These are phyloP conservation scores for Leiothrix lutea DNA, from an alignment of 2,113 vertebrate species.

Conservation along the genomic window DNA sequence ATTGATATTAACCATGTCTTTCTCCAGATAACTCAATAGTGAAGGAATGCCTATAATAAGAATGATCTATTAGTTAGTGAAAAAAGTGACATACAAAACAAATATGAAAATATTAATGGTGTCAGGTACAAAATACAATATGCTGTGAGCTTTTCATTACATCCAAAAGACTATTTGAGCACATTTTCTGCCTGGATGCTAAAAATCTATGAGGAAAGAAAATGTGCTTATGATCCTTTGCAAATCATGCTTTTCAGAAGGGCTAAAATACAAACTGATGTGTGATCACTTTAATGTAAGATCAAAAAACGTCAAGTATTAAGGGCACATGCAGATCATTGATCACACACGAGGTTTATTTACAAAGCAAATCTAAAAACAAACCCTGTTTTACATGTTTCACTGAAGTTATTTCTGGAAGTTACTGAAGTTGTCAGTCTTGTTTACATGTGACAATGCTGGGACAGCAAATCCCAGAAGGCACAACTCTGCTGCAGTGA, in stretches of 20 bases:
- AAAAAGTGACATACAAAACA: not conserved
- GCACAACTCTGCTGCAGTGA: not conserved
- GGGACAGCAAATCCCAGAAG: not conserved
- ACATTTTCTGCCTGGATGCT: slow-evolving; percentile 15
- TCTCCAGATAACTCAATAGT: not conserved
- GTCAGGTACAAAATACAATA: not conserved
- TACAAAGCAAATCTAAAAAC: not conserved
- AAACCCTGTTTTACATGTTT: not conserved
- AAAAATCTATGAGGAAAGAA: slow-evolving; percentile 39
- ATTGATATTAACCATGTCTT: not conserved
- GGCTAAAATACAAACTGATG: not conserved
- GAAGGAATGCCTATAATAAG: not conserved
- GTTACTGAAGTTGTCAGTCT: not conserved
- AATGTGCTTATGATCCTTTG: slow-evolving; percentile 1
- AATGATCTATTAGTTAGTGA: slow-evolving; percentile 32
- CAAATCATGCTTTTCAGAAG: slow-evolving; percentile 5
- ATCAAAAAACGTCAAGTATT: not conserved
- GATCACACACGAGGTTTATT: not conserved
- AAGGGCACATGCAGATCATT: not conserved
- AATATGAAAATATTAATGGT: slow-evolving; percentile 28
- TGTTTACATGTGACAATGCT: not conserved
- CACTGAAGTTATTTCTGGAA: not conserved
- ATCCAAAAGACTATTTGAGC: not conserved
- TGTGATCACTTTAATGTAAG: not conserved
- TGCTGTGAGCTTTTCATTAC: slow-evolving; percentile 16